A percentile compares a stretch with the other conserved stretches of the same genome.
Conservation (phyloP, 2,797 vertebrate genomes). For the Gymnoscopelus braueri region DNA sequence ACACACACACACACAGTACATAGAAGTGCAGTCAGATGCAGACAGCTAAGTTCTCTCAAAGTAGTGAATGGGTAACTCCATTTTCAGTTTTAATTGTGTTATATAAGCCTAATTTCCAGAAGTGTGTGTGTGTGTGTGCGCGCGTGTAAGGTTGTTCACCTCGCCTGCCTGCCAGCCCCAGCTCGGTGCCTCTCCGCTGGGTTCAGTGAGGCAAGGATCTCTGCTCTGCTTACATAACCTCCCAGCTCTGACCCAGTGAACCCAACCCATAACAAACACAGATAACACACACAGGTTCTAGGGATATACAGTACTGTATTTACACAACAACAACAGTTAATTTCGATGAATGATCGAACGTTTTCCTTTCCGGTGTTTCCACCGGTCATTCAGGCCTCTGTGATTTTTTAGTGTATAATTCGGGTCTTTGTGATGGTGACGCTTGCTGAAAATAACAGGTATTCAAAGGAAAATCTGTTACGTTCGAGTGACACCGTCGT, state of each 20-base stretch:
- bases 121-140: constrained; percentile 3
- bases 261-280: constrained; percentile 17
- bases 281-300: too few species aligned
- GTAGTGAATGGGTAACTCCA: constrained; percentile 59
- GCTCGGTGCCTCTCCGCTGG: constrained; percentile 33
- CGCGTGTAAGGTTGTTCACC: constrained; percentile 33
- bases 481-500: too few species aligned
- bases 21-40: constrained; percentile 44
- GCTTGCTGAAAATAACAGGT: too few species aligned
- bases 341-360: too few species aligned
- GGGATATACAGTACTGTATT: too few species aligned
- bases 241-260: constrained; percentile 61
- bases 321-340: too few species aligned
- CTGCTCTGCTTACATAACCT: constrained; percentile 60
- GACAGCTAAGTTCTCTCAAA: constrained; percentile 29
- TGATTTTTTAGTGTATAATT: too few species aligned
- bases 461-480: too few species aligned
- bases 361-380: too few species aligned
- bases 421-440: too few species aligned
- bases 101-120: constrained; percentile 37
- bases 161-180: constrained; percentile 36
- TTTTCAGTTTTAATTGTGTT: constrained; percentile 44
- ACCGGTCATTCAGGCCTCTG: too few species aligned
- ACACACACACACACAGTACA: constrained; percentile 14
- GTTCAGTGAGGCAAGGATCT: constrained; percentile 54